phyloP scores from a whole-genome alignment of 2,888 invertebrate genomes.

The Netelia melanura region DNA sequence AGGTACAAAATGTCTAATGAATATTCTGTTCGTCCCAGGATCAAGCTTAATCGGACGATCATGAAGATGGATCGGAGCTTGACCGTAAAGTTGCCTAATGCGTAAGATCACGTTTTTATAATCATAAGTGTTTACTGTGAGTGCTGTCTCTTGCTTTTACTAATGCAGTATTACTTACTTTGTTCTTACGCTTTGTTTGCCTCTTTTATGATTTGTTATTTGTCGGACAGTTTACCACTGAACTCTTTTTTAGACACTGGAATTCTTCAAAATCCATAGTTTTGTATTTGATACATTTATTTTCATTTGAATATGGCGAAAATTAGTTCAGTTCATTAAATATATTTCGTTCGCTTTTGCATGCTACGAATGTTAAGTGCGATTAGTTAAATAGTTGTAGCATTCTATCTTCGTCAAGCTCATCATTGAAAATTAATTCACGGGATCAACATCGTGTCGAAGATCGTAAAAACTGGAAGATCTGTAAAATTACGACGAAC shows the following conservation, averaged over 20 bases:
- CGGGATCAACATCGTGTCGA: conserved; percentile 34
- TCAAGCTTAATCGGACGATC: conserved; percentile 64
- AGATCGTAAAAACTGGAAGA: conserved; percentile 44
- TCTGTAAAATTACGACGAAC: not conserved
- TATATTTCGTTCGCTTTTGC: conserved; percentile 31
- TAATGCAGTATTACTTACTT: conserved; percentile 55
- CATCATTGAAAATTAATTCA: conserved; percentile 56
- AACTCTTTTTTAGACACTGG: not conserved
- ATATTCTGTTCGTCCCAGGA: conserved; percentile 67
- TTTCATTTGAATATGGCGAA: not conserved
- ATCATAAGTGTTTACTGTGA: conserved; percentile 54
- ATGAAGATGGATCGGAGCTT: conserved; percentile 71
- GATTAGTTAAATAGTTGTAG: not conserved
- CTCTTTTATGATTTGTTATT: conserved; percentile 18
- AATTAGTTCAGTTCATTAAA: not conserved
- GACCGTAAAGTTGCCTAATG: conserved; percentile 63
- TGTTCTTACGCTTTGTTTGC: conserved; percentile 28
- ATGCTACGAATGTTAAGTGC: conserved; percentile 44
- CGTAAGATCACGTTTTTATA: conserved; percentile 71
- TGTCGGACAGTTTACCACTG: not conserved
- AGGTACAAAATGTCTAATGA: conserved; percentile 57
- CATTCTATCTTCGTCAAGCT: conserved; percentile 33
- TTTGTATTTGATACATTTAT: not conserved
- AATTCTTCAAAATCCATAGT: not conserved
- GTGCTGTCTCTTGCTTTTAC: conserved; percentile 40